Base-by-base conservation (phyloP, 2,888 invertebrate species). In the Liodrosophila aerea region DNA sequence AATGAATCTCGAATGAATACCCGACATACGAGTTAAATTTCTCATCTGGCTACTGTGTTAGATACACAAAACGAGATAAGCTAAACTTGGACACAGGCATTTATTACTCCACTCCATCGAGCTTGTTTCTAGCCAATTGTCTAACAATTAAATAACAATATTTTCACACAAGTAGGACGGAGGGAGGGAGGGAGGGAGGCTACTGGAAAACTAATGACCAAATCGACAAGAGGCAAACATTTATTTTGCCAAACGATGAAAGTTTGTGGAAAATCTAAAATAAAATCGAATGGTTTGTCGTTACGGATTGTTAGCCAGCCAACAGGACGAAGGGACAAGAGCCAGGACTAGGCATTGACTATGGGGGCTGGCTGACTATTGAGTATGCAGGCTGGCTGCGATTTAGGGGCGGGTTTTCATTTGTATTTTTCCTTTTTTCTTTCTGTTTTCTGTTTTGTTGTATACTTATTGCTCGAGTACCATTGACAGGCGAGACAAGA, bases 91-190 rank as follows among this genome's bases (percentile, higher is more conserved):
- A 2, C 1, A 30, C 30, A 12, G 49, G 18, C 41, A 51, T 51
- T 62, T 64, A 31, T 43, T 34, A 30, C 22, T 1, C 7, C 2
- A 11, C 7, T 15, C 7, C 2, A 13, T 8, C 13, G 34, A 34
- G 12, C 50, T 39, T 45, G 31, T 43, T 37, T 47, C 7, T 58
- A 46, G 47, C 49, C 76, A 73, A 81, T 78, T 78, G 78, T 27
- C 57, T 62, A 64, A 44, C 78, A 74, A 81, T 83, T 85, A 87
- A 85, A 86, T 75, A 64, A 46, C 76, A 81, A 83, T 75, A 74
- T 81, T 70, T 81, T 71, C 68, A 63, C 52, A 61, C 50, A 64
- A 39, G n/a, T 4, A n/a, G 3, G n/a, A 8, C n/a, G 4, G 12
- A 45, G 12, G 29, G 13, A 22, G 31, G 15, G 27, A 15, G 41